Conservation (phyloP, 2,888 invertebrate genomes). For the Quadroppia sp. region DNA sequence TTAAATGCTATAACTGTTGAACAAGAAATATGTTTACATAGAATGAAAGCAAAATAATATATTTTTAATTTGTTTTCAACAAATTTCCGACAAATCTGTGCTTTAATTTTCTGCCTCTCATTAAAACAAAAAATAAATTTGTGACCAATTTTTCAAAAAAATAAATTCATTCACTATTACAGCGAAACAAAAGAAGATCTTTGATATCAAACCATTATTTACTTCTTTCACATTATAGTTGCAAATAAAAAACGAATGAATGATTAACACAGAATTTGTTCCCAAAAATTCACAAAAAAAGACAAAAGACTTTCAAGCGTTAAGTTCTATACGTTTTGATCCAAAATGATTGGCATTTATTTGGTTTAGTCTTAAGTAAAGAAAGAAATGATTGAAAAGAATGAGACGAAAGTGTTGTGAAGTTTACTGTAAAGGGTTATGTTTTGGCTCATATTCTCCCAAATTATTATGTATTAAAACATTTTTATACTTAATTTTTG, state of each 20-base stretch:
- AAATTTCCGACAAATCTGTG: not conserved
- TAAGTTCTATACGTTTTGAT: not conserved
- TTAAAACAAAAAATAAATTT: not conserved
- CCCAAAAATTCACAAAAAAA: not conserved
- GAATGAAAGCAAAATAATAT: not conserved
- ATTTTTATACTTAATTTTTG: not conserved
- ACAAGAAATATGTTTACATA: not conserved
- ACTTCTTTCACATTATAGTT: not conserved
- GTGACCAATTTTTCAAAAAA: not conserved
- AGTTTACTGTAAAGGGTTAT: not conserved
- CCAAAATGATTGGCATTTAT: too few relatives aligned
- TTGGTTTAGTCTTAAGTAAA: too few relatives aligned
- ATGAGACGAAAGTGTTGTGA: too few relatives aligned
- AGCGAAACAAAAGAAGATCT: conserved; percentile 17
- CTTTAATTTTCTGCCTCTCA: conserved; percentile 16
- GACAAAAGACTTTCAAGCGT: not conserved
- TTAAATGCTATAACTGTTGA: conserved; percentile 16
- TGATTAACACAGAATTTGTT: too few relatives aligned
- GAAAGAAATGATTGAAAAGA: too few relatives aligned
- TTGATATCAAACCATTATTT: not conserved
- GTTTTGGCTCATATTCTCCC: not conserved
- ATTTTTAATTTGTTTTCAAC: not conserved
- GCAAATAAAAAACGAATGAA: not conserved
- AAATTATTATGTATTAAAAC: not conserved
- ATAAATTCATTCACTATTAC: not conserved